These are phyloP conservation scores for Camarhynchus parvulus DNA, from an alignment of 2,113 vertebrate species.

Conservation along the genomic window DNA sequence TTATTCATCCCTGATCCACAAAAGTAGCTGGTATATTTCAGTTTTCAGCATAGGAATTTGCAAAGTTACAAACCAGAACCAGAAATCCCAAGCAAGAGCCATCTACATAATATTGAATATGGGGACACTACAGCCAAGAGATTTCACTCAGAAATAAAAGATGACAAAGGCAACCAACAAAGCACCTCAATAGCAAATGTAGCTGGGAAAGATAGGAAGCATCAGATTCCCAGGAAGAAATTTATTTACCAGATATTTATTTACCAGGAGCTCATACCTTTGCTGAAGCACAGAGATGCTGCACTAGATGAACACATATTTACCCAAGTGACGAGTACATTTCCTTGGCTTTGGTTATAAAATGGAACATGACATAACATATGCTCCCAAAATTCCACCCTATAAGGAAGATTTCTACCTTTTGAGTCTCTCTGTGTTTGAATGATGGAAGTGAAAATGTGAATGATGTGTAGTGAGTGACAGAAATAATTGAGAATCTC, in stretches of 20 bases:
- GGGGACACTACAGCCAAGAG: neutral
- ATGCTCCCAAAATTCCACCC: neutral
- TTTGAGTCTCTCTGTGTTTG: neutral
- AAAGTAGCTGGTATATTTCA: neutral
- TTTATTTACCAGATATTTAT: neutral
- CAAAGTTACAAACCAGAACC: neutral
- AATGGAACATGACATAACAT: neutral
- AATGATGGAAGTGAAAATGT: neutral
- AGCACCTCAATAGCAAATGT: neutral
- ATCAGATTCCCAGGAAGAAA: neutral
- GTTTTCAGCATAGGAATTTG: neutral
- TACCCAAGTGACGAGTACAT: rapidly evolving
- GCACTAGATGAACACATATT: neutral
- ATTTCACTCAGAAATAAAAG: neutral
- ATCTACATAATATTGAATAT: neutral
- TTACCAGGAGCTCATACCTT: neutral
- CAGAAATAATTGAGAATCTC: neutral
- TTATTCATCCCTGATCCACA: neutral
- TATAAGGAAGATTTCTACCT: neutral
- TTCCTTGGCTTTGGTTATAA: neutral
- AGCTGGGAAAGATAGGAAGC: neutral
- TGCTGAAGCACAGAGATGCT: neutral
- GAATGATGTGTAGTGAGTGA: neutral
- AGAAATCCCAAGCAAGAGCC: neutral
- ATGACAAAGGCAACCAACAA: neutral